phyloP scores from a whole-genome alignment of 2,888 invertebrate genomes.

The Alsophila aescularia region DNA sequence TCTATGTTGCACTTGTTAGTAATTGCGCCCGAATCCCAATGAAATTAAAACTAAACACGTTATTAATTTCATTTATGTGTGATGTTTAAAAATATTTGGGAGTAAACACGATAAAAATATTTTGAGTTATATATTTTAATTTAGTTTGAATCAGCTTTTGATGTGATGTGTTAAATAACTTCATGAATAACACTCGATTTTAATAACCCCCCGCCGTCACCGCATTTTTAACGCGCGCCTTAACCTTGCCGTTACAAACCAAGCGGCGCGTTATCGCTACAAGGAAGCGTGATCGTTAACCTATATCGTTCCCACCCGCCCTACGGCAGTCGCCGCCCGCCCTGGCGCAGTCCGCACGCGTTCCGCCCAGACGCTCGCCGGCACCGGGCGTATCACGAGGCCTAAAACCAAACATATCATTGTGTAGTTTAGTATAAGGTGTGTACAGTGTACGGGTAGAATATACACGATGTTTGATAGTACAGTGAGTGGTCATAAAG shows the following conservation, averaged over 20 bases:
- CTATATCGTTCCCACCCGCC: slow-evolving; percentile 57
- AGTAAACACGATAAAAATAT: too few relatives aligned
- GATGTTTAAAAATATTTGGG: too few relatives aligned
- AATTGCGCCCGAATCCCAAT: too few relatives aligned
- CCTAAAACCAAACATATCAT: slow-evolving; percentile 76
- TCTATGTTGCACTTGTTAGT: too few relatives aligned
- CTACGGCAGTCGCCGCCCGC: slow-evolving; percentile 73
- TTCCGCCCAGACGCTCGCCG: slow-evolving; percentile 14
- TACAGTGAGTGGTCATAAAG: slow-evolving; percentile 19
- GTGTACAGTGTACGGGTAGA: not conserved
- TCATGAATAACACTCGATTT: not conserved
- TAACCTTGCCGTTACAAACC: slow-evolving; percentile 38
- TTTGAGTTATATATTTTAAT: too few relatives aligned
- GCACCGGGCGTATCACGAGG: slow-evolving; percentile 54
- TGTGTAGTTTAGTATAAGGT: slow-evolving; percentile 43
- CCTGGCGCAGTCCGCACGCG: slow-evolving; percentile 60
- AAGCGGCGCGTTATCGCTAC: slow-evolving; percentile 55
- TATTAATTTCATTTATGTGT: too few relatives aligned
- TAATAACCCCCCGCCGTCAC: not conserved
- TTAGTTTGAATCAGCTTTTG: too few relatives aligned
- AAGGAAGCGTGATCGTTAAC: slow-evolving; percentile 74
- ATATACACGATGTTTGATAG: not conserved
- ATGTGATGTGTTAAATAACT: not conserved
- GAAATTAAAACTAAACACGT: too few relatives aligned
- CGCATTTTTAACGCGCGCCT: slow-evolving; percentile 35